phyloP scores from a whole-genome alignment of 2,113 vertebrate genomes.

The Urocolius indicus region DNA sequence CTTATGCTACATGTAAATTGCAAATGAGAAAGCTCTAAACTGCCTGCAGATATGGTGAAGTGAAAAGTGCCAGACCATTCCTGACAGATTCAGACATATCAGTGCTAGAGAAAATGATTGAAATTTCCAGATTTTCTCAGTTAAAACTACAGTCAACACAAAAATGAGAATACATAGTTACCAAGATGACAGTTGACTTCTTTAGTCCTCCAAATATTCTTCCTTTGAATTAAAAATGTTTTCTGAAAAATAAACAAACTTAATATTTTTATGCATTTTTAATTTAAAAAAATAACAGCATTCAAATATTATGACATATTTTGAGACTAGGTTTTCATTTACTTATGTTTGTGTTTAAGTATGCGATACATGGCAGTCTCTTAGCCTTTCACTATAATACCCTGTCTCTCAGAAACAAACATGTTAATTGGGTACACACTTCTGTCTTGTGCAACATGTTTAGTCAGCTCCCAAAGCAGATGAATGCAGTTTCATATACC shows the following conservation, averaged over 20 bases:
- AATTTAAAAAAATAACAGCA: background rate
- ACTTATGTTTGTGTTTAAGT: conserved; percentile 15
- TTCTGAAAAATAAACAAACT: background rate
- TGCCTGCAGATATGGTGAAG: background rate
- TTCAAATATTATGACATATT: background rate
- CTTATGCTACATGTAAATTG: background rate
- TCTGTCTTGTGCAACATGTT: background rate
- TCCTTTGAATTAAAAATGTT: background rate
- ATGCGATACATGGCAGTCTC: background rate
- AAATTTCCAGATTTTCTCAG: background rate
- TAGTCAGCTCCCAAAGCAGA: background rate
- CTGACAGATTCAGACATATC: background rate
- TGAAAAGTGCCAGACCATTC: background rate
- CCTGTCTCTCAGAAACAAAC: background rate
- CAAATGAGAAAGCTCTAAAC: background rate
- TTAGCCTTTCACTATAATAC: background rate
- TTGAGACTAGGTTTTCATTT: background rate
- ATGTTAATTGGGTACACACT: background rate
- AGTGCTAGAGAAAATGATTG: background rate
- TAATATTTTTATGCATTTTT: background rate
- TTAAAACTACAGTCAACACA: background rate
- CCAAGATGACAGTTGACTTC: background rate
- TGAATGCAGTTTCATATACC: background rate
- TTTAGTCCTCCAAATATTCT: background rate
- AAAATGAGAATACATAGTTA: background rate